These are phyloP conservation scores for Tachystola acroxantha DNA, from an alignment of 2,888 invertebrate genomes.

Conservation along the genomic window DNA sequence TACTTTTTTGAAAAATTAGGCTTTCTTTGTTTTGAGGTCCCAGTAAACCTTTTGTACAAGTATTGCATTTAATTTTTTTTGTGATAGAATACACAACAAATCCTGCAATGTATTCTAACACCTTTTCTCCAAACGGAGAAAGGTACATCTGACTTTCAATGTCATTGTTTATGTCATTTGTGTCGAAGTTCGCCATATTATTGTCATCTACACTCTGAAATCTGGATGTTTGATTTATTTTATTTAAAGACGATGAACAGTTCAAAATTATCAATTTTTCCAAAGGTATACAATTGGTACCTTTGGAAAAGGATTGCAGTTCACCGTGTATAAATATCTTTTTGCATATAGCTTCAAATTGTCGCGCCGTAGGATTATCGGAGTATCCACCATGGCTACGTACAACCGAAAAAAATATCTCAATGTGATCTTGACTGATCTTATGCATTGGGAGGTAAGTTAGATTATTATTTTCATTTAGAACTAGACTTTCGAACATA, in stretches of 20 bases:
- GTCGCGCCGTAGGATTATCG: constrained; percentile 4
- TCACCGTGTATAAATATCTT: constrained; percentile 6
- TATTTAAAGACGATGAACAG: constrained; percentile 4
- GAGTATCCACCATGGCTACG: constrained; percentile 10
- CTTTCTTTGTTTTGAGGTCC: neutral
- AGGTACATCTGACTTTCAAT: neutral
- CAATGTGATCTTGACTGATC: constrained; percentile 10
- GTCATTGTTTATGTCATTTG: too few species aligned
- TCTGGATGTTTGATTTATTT: neutral
- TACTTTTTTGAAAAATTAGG: neutral
- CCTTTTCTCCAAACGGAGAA: neutral
- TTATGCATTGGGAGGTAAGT: constrained; percentile 6
- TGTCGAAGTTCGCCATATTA: too few species aligned
- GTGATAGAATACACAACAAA: neutral
- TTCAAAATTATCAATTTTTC: constrained; percentile 8
- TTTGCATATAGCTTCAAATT: constrained; percentile 5
- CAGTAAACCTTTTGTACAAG: neutral
- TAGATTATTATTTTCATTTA: neutral
- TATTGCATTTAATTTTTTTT: neutral
- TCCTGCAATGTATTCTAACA: neutral
- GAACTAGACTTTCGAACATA: neutral
- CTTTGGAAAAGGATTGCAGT: neutral
- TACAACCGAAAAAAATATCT: constrained; percentile 8
- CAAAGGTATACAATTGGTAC: constrained; percentile 5
- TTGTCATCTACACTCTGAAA: neutral